phyloP scores from a whole-genome alignment of 2,113 vertebrate species.

The Delphinapterus leucas region DNA sequence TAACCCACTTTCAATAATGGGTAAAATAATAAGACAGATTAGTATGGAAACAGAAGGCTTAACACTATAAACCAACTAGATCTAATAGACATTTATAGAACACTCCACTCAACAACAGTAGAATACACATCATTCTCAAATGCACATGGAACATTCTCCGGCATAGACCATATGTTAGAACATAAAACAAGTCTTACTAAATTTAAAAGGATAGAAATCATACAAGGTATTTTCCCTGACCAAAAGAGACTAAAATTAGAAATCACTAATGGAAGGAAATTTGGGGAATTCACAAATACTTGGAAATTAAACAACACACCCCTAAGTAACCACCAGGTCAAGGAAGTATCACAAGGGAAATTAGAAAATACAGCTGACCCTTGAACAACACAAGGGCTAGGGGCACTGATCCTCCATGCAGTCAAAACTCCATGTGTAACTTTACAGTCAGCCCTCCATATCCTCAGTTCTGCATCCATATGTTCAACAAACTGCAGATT shows the following conservation, averaged over 20 bases:
- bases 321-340: neutral
- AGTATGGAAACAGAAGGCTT: neutral
- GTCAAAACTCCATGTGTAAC: neutral
- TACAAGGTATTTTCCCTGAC: neutral
- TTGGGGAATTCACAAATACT: neutral
- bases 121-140: neutral
- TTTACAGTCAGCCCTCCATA: neutral
- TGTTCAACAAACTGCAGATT: neutral
- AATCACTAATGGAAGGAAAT: neutral
- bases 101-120: neutral
- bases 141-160: neutral
- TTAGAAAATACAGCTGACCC: neutral
- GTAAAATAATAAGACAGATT: neutral
- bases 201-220: neutral
- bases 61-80: neutral
- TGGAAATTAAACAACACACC: neutral
- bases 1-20: neutral
- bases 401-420: neutral
- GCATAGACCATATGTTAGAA: neutral
- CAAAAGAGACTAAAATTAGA: constrained; percentile 7
- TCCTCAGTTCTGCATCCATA: neutral
- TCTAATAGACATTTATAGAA: neutral
- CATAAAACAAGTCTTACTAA: constrained; percentile 17
- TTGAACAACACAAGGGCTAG: neutral
- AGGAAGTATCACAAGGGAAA: neutral